Evolutionary conservation across 2,113 vertebrate species (phyloP).

Genomic region (Puntigrus tetrazona): DNA sequence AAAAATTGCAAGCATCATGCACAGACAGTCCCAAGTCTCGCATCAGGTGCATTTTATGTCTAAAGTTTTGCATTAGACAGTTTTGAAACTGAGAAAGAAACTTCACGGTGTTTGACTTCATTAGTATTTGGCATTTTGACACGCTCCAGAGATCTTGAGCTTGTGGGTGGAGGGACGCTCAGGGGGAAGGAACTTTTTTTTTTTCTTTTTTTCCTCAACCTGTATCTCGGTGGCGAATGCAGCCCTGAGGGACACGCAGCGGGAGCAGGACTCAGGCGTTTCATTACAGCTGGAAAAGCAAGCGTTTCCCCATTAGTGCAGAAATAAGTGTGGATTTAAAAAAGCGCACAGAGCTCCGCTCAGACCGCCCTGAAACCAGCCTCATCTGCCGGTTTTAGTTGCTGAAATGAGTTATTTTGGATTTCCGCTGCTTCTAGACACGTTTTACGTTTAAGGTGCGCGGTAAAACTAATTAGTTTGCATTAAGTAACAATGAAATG

Average conservation of each 20-base stretch:
- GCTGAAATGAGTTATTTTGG: not conserved
- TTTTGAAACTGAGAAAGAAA: not conserved
- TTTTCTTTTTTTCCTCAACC: no score
- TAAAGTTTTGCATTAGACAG: not conserved
- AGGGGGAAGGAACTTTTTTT: not conserved
- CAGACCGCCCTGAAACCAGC: not conserved
- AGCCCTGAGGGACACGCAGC: slow-evolving; percentile 18
- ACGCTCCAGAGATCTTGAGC: slow-evolving; percentile 16
- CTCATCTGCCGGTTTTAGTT: slow-evolving; percentile 1
- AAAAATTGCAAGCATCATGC: not conserved
- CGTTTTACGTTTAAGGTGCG: not conserved
- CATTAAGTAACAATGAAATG: no score
- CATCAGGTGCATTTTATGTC: not conserved
- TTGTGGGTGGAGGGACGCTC: slow-evolving; percentile 27
- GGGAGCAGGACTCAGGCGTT: slow-evolving; percentile 24
- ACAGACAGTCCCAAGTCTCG: not conserved
- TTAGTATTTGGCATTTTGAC: slow-evolving; percentile 23
- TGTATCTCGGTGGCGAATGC: slow-evolving; percentile 20
- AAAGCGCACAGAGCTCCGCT: not conserved
- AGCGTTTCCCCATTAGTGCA: slow-evolving; percentile 33
- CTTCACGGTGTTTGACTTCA: not conserved
- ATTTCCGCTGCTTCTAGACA: not conserved
- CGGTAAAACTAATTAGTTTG: not conserved
- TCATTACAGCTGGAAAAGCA: slow-evolving; percentile 25
- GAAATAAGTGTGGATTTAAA: slow-evolving; percentile 30